Conservation (phyloP, 2,797 vertebrate species). For the Lates japonicus region DNA sequence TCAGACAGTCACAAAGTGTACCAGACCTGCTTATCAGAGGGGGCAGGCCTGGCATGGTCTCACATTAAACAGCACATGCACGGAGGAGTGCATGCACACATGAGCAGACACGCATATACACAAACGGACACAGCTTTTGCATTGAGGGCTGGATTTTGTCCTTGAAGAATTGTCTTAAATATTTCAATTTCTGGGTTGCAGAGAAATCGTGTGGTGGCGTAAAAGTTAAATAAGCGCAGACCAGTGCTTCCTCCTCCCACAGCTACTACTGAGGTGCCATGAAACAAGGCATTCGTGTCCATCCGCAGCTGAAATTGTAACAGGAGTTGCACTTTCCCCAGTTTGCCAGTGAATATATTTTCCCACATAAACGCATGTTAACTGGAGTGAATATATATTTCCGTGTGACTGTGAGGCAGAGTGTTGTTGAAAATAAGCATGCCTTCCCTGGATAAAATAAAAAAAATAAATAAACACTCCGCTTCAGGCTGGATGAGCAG, state of each 20-base stretch:
- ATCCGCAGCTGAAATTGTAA: conserved; percentile 12
- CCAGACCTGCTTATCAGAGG: conserved; percentile 85
- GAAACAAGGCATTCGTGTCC: neutral
- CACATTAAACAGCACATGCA: conserved; percentile 74
- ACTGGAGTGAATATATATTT: conserved; percentile 12
- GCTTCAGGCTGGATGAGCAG: conserved; percentile 52
- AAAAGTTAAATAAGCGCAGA: neutral
- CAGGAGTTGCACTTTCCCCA: neutral
- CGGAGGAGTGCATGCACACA: conserved; percentile 18
- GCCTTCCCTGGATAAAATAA: conserved; percentile 19
- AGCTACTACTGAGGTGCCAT: neutral
- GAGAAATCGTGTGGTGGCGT: neutral
- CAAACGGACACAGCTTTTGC: neutral
- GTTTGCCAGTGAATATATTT: conserved; percentile 15
- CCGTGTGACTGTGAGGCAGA: neutral
- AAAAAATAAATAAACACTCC: conserved; percentile 32
- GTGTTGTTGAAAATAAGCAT: conserved; percentile 33
- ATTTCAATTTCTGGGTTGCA: neutral
- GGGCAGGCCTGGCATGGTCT: conserved; percentile 74
- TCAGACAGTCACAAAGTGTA: conserved; percentile 87
- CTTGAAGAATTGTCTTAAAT: neutral
- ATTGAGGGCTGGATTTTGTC: neutral
- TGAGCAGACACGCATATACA: conserved; percentile 18
- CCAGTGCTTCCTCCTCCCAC: neutral
- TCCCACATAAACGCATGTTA: conserved; percentile 14